A percentile compares a stretch with the other conserved stretches of the same genome.
phyloP scores from a whole-genome alignment of 37 sponge, comb jelly and placozoan species.

The Hormiphora californensis region DNA sequence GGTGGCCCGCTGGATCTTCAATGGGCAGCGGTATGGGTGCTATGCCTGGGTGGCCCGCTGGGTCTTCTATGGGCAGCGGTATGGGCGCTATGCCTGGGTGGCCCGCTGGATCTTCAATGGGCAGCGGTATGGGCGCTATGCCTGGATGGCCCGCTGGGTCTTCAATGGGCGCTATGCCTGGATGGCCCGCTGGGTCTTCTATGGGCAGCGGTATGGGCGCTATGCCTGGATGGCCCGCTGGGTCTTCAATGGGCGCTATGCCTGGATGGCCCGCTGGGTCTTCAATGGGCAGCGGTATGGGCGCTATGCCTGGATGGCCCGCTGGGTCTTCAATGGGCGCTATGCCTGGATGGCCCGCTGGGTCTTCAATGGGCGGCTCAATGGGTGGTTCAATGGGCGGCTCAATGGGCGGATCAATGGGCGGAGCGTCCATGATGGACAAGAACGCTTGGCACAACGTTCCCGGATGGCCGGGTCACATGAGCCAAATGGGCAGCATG shows the following conservation, averaged over 20 bases:
- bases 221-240: neutral
- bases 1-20: slow-evolving; percentile 32
- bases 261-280: slow-evolving; percentile 34
- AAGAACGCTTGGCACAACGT: slow-evolving; percentile 47
- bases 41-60: neutral
- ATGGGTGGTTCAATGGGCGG: neutral
- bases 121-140: neutral
- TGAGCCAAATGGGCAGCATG: slow-evolving; percentile 11
- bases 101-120: neutral
- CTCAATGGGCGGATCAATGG: neutral
- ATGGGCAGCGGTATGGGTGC: slow-evolving; percentile 21
- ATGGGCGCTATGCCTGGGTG: too few species aligned
- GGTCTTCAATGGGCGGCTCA: slow-evolving; percentile 15
- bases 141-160: too few species aligned
- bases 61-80: neutral
- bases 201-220: neutral
- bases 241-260: neutral
- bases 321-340: slow-evolving; percentile 22
- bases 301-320: slow-evolving; percentile 51
- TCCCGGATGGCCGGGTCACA: slow-evolving; percentile 51
- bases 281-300: neutral
- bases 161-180: too few species aligned
- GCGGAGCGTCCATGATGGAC: neutral
- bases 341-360: slow-evolving; percentile 53
- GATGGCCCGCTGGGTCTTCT: neutral